Base-by-base conservation (phyloP, 1,140 invertebrate species). In the Macrocentrus cingulum region DNA sequence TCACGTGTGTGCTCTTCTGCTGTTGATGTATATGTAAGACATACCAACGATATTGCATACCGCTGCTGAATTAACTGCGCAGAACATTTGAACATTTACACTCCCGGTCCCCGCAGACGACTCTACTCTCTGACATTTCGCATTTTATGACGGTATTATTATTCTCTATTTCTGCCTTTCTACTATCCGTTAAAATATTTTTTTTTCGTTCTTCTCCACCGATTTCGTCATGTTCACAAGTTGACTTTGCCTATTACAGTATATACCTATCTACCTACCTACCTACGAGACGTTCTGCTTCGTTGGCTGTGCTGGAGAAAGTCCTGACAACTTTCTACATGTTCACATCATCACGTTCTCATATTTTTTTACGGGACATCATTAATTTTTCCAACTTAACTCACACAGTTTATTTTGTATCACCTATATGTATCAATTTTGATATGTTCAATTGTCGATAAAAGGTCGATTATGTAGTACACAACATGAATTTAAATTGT, bases 231-330 rank as follows among this genome's bases (percentile, higher is more conserved):
- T n/a, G n/a, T n/a, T n/a, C n/a, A n/a, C n/a, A n/a, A n/a, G n/a
- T n/a, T n/a, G n/a, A n/a, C n/a, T n/a, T n/a, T n/a, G n/a, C n/a
- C n/a, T n/a, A n/a, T n/a, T n/a, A n/a, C n/a, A n/a, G n/a, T n/a
- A n/a, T 29, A 29, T 29, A 29, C 4, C 9, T 29, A 29, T 29
- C 4, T 29, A 29, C 9, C 25, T 29, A 29, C n/a, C n/a, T n/a
- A n/a, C n/a, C n/a, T n/a, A n/a, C n/a, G n/a, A n/a, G n/a, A n/a
- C 61, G 67, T 61, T 63, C 64, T 66, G 69, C 59, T 71, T 61
- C 59, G 69, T 61, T 72, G 70, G 67, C 66, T 62, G 63, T 52
- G 65, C 63, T 48, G 64, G 67, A 53, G 71, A 73, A 74, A 74
- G 71, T 74, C 50, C 45, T 32, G 23, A 34, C 44, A 20, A 41